Evolutionary conservation across 2,888 invertebrate genomes (phyloP).

Genomic region (Pachymerium ferrugineum): DNA sequence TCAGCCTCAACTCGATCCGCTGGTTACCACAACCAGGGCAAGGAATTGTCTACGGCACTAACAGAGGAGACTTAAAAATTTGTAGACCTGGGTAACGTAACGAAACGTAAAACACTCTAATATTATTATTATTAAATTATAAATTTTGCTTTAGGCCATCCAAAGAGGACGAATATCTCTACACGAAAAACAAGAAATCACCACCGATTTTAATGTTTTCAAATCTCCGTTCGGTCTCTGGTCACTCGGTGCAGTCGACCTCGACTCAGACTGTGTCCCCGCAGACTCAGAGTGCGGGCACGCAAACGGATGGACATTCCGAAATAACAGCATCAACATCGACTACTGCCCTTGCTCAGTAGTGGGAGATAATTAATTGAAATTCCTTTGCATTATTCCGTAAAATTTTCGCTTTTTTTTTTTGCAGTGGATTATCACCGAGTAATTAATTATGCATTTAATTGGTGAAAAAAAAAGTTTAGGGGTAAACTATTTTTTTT

Average conservation of each 20-base stretch:
- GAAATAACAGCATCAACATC: neutral
- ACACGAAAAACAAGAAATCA: neutral
- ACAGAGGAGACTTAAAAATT: conserved; percentile 63
- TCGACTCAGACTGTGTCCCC: conserved; percentile 29
- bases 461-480: too few species aligned
- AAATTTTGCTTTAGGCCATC: neutral
- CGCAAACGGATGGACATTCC: conserved; percentile 25
- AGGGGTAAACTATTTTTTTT: too few species aligned
- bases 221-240: neutral
- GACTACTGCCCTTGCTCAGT: neutral
- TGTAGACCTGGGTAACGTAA: conserved; percentile 34
- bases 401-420: too few species aligned
- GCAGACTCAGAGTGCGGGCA: conserved; percentile 31
- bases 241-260: conserved; percentile 9
- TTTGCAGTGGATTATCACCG: too few species aligned
- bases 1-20: conserved; percentile 73
- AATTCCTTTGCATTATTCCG: too few species aligned
- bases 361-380: too few species aligned
- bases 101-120: neutral
- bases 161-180: conserved; percentile 17
- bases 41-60: conserved; percentile 79
- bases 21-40: conserved; percentile 79
- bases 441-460: too few species aligned
- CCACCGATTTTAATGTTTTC: neutral
- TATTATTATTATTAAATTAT: neutral